A percentile compares a stretch with the other conserved stretches of the same genome.
Conservation (phyloP, 2,888 invertebrate species). For the Drosophila tanythrix region DNA sequence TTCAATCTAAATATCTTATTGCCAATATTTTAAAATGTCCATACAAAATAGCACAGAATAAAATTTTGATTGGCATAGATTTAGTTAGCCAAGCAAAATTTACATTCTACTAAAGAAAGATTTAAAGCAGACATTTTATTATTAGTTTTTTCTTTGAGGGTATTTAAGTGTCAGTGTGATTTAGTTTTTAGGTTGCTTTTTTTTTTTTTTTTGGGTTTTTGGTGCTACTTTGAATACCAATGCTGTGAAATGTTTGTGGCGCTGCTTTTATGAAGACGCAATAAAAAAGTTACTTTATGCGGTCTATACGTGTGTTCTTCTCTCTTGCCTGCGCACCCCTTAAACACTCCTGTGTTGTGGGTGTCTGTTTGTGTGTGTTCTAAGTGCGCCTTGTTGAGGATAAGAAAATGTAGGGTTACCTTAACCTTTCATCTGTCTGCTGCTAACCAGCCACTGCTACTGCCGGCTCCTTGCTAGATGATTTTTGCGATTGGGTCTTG, state of each 20-base stretch:
- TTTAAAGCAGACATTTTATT: neutral
- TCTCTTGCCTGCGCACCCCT: neutral
- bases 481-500: conserved; percentile 43
- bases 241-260: conserved; percentile 66
- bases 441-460: conserved; percentile 14
- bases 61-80: neutral
- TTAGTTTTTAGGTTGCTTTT: neutral
- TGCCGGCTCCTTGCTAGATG: conserved; percentile 11
- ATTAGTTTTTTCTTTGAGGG: neutral
- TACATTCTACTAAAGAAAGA: neutral
- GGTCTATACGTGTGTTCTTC: conserved; percentile 60
- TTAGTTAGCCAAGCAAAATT: neutral
- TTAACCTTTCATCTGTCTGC: conserved; percentile 51
- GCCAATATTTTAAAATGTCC: neutral
- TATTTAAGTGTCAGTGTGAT: conserved; percentile 4
- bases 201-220: conserved; percentile 34
- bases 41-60: neutral
- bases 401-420: conserved; percentile 72
- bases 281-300: conserved; percentile 78
- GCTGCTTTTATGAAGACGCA: conserved; percentile 72
- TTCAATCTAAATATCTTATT: neutral
- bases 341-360: conserved; percentile 12
- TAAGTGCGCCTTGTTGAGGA: conserved; percentile 73
- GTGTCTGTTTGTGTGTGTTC: conserved; percentile 32
- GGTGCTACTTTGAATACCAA: conserved; percentile 77